Evolutionary conservation across 2,113 vertebrate genomes (phyloP).

Genomic region (Cryptomyrus ogoouensis): DNA sequence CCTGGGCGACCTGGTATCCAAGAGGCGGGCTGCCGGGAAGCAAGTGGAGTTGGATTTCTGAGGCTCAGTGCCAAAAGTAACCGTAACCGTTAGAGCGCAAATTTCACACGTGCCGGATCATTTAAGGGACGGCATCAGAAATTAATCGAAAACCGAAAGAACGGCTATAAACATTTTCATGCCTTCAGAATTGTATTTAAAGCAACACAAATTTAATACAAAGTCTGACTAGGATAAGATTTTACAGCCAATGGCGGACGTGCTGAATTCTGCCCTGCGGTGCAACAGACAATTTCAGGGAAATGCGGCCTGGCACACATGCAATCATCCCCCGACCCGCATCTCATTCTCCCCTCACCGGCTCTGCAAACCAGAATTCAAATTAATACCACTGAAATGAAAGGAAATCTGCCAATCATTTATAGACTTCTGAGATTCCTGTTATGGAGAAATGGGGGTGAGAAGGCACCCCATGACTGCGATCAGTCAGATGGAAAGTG

Average conservation of each 20-base stretch:
- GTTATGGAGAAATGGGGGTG: not conserved
- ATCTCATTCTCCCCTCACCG: not conserved
- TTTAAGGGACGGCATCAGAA: not conserved
- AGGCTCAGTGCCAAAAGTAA: not conserved
- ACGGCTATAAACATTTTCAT: not conserved
- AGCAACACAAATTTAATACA: slow-evolving; percentile 9
- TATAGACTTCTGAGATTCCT: slow-evolving; percentile 2
- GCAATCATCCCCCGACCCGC: not conserved
- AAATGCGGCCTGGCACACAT: not conserved
- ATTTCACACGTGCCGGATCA: not conserved
- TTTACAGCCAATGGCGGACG: slow-evolving; percentile 18
- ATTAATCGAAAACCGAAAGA: not conserved
- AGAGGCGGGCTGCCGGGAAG: not conserved
- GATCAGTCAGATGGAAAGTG: not conserved
- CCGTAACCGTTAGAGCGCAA: not conserved
- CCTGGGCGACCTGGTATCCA: not conserved
- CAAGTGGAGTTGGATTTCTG: not conserved
- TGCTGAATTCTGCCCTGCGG: slow-evolving; percentile 8
- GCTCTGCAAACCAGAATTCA: not conserved
- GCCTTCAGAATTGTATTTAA: not conserved
- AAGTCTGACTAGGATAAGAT: slow-evolving; percentile 10
- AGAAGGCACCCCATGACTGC: not conserved
- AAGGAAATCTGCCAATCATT: slow-evolving; percentile 16
- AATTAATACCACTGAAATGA: not conserved
- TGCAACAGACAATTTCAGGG: slow-evolving; percentile 31